These are phyloP conservation scores for Engystomops pustulosus DNA, from an alignment of 2,113 vertebrate species.

Conservation along the genomic window DNA sequence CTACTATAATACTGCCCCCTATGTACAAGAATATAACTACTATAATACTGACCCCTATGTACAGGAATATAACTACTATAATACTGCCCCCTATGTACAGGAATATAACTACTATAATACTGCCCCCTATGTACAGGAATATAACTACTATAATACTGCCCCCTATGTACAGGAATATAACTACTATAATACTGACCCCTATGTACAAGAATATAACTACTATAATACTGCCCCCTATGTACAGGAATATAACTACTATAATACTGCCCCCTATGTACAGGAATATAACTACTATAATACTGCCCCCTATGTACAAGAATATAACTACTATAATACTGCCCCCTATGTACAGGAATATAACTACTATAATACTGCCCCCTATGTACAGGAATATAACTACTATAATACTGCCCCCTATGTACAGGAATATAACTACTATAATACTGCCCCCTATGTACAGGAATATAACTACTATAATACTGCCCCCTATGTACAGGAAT, in stretches of 20 bases:
- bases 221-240: background rate
- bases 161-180: background rate
- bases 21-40: constrained; percentile 13
- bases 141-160: background rate
- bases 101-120: constrained; percentile 5
- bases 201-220: too few species aligned
- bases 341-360: constrained; percentile 14
- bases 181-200: background rate
- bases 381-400: constrained; percentile 12
- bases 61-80: constrained; percentile 7
- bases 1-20: constrained; percentile 16
- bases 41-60: background rate
- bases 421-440: constrained; percentile 7
- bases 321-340: constrained; percentile 5
- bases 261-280: background rate
- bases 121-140: background rate
- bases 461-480: constrained; percentile 5
- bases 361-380: constrained; percentile 16
- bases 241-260: constrained; percentile 16
- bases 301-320: constrained; percentile 1
- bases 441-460: background rate
- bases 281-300: background rate
- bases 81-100: background rate
- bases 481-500: background rate
- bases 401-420: constrained; percentile 2